Percentiles rank a stretch among this genome's conserved stretches.
These are phyloP conservation scores for Stichodactyla mertensii DNA, from an alignment of 64 coral and sea anemone species.

Conservation along the genomic window DNA sequence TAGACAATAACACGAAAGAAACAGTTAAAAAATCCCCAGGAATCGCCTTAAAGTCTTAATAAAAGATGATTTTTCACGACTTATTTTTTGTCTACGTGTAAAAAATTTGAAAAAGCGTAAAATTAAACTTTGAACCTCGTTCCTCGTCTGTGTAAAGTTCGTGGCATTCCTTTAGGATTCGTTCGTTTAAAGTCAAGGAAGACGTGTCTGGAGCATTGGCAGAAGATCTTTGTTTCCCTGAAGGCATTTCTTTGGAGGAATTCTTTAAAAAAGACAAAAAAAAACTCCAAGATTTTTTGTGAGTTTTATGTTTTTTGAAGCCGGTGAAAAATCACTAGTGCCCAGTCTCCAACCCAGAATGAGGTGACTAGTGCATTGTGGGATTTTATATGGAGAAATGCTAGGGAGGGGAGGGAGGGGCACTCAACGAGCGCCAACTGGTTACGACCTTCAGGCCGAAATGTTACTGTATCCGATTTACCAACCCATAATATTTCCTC, in stretches of 20 bases:
- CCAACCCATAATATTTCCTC: too few relatives aligned
- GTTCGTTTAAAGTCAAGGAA: constrained; percentile 84
- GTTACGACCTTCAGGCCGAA: too few relatives aligned
- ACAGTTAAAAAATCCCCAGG: neutral
- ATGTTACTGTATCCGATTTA: too few relatives aligned
- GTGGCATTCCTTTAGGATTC: constrained; percentile 93
- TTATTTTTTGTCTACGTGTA: neutral
- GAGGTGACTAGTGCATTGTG: neutral
- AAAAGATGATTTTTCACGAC: neutral
- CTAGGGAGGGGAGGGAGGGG: neutral
- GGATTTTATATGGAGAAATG: neutral
- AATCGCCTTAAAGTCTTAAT: neutral
- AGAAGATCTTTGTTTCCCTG: constrained; percentile 76
- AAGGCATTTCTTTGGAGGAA: constrained; percentile 58
- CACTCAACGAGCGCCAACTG: too few relatives aligned
- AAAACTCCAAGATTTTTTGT: neutral
- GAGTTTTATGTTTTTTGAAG: neutral
- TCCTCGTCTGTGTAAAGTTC: constrained; percentile 92
- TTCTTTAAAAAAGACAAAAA: neutral
- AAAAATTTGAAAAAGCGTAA: neutral
- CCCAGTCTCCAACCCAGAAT: neutral
- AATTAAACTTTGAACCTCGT: constrained; percentile 37
- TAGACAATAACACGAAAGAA: neutral
- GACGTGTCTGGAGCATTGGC: constrained; percentile 89
- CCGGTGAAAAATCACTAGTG: neutral